Base-by-base conservation (phyloP, 2,113 vertebrate genomes). In the Rattus rattus region DNA sequence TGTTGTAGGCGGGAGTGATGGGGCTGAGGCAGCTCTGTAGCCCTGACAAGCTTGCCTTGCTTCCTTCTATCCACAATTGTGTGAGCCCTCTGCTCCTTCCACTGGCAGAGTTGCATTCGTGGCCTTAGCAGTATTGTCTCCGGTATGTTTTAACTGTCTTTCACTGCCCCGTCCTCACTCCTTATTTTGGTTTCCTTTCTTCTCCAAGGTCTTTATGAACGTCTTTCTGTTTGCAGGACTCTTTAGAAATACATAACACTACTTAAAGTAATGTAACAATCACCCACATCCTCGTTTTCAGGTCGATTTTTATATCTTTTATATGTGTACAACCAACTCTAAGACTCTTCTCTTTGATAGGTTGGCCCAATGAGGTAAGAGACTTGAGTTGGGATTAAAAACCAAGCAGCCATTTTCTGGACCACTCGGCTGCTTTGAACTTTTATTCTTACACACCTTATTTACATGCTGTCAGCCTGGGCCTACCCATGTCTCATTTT, bases 261-360 rank as follows among this genome's bases (percentile, higher is more conserved):
- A 0, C 76, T 97, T 91, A 89, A 76, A 87, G 91, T 92, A 86
- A 47, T 11, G 9, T 86, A 70, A 63, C 77, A 80, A 54, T 79
- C 7, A 72, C 49, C 56, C 33, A 16, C 76, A 79, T 84, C 63
- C 24, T 19, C 14, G 49, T 56, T 36, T 9, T 56, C 79, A 84
- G 16, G 26, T 90, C 30, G 96, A 20, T 69, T 88, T 43, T 36
- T 47, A 84, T 19, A 10, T 87, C n/a, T 43, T 93, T 91, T 92
- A 65, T 67, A 36, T 90, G 11, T n/a, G 47, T 83, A 70, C 16
- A 59, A 30, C 52, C 49, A 56, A 70, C 14, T 92, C 10, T n/a
- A 80, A 86, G n/a, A n/a, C 39, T 92, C 26, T 36, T 24, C 65
- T 89, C 8, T 65, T 89, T 90, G 81, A 67, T 94, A 89, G 54